Base-by-base conservation (phyloP, 2,888 invertebrate genomes). In the Pandemis heparana region DNA sequence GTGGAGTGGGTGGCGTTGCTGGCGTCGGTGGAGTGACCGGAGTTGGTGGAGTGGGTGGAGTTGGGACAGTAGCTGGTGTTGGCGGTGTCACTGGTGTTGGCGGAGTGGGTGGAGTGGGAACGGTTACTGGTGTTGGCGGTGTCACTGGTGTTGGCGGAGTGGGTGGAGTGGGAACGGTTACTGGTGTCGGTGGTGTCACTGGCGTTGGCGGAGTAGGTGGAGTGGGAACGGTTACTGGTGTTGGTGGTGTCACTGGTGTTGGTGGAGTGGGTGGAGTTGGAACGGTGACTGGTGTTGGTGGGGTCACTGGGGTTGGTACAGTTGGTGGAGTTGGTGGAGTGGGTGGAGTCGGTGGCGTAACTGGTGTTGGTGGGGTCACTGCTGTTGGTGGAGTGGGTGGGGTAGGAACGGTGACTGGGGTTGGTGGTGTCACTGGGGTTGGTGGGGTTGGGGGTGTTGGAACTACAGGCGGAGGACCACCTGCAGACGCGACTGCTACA, bases 401-500 rank as follows among this genome's bases (percentile, higher is more conserved):
- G 0, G 64, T 59, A 6, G 16, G 14, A 0, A 43, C 43, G 0
- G 63, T 53, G 0, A 32, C 32, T 41, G 70, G 69, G 0, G 62
- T 70, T 7, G 23, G 38, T 39, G 64, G 71, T 1, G 70, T 59
- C 14, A 12, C 43, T 14, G 46, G 56, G 1, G 70, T 70, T 10
- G 62, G n/a, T 53, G 48, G 69, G 0, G 61, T 51, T 3, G 41
- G 9, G 46, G 23, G 71, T 0, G 65, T 70, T 5, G 41, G 48
- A 6, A 61, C 61, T 7, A 51, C 53, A 8, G 46, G 62, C 12
- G 65, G 71, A 12, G 38, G 59, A 39, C 39, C 38, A 9, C 63
- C 63, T 16, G 64, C 64, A 39, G 53, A 56, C 0, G 59, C 63
- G 5, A 38, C 32, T 46, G 64, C 64, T 64, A 62, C 64, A 14